Evolutionary conservation across 1,140 invertebrate species (phyloP).

Genomic region (Pantala flavescens): DNA sequence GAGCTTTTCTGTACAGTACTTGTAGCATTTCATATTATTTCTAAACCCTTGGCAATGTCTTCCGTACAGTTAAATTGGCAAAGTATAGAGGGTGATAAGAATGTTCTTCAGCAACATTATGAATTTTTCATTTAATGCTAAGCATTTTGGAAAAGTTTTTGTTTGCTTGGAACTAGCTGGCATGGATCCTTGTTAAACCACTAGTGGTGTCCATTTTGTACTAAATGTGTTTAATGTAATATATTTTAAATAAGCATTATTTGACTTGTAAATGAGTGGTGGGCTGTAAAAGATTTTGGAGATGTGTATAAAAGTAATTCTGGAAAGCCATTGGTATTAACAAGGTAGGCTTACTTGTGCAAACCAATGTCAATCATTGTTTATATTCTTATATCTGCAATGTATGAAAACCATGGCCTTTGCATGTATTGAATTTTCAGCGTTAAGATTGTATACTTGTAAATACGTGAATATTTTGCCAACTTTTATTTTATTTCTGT

Average conservation of each 20-base stretch:
- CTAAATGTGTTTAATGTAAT: slow-evolving; percentile 10
- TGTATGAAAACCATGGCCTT: neutral
- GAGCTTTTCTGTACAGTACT: slow-evolving; percentile 1
- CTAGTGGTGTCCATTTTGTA: slow-evolving; percentile 9
- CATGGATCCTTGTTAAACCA: neutral
- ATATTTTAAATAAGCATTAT: slow-evolving; percentile 5
- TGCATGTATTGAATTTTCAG: neutral
- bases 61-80: neutral
- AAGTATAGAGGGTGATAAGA: neutral
- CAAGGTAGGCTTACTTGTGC: slow-evolving; percentile 4
- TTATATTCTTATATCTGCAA: slow-evolving; percentile 2
- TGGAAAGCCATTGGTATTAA: neutral
- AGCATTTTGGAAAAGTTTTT: neutral
- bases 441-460: slow-evolving; percentile 2
- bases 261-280: slow-evolving; percentile 5
- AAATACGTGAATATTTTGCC: neutral
- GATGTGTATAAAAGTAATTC: neutral
- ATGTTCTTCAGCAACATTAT: neutral
- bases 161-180: neutral
- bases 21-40: neutral
- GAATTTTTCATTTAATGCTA: neutral
- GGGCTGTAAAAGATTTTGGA: slow-evolving; percentile 2
- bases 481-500: neutral
- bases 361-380: slow-evolving; percentile 7
- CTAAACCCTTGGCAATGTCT: neutral